Evolutionary conservation across 2,113 vertebrate genomes (phyloP).

Genomic region (Lophotis ruficrista): DNA sequence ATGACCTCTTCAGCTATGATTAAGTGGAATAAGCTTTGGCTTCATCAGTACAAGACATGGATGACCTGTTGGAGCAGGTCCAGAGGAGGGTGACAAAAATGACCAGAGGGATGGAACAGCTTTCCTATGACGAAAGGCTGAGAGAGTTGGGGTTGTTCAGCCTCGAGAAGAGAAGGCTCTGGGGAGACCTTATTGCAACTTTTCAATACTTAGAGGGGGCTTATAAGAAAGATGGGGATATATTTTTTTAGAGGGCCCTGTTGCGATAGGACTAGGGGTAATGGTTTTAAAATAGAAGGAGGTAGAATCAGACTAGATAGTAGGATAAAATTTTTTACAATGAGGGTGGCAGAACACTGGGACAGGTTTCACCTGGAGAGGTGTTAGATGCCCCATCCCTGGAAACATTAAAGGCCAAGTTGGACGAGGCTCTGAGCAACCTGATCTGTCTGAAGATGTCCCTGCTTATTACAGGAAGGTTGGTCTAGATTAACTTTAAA

Average conservation of each 20-base stretch:
- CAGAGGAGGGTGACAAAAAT: too few relatives aligned
- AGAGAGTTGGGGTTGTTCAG: too few relatives aligned
- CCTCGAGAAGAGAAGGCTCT: too few relatives aligned
- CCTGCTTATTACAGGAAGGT: too few relatives aligned
- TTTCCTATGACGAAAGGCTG: too few relatives aligned
- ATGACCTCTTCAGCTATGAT: not conserved
- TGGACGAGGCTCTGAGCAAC: rapidly evolving
- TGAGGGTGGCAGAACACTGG: not conserved
- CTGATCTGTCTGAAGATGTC: not conserved
- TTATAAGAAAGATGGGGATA: too few relatives aligned
- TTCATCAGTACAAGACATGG: not conserved
- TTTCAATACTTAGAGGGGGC: too few relatives aligned
- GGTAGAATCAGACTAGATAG: not conserved
- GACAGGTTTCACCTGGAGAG: not conserved
- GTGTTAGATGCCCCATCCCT: not conserved
- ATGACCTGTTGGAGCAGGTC: not conserved
- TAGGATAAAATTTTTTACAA: not conserved
- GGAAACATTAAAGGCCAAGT: not conserved
- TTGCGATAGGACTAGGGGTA: too few relatives aligned
- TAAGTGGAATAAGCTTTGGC: not conserved
- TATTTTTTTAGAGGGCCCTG: too few relatives aligned
- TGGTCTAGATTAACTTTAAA: not conserved
- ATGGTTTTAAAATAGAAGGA: not conserved
- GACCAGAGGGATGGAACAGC: too few relatives aligned
- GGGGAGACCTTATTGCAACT: too few relatives aligned